A percentile compares a stretch with the other conserved stretches of the same genome.
Evolutionary conservation across 92 coral and sea anemone species (phyloP).

Genomic region (Nematostella vectensis): DNA sequence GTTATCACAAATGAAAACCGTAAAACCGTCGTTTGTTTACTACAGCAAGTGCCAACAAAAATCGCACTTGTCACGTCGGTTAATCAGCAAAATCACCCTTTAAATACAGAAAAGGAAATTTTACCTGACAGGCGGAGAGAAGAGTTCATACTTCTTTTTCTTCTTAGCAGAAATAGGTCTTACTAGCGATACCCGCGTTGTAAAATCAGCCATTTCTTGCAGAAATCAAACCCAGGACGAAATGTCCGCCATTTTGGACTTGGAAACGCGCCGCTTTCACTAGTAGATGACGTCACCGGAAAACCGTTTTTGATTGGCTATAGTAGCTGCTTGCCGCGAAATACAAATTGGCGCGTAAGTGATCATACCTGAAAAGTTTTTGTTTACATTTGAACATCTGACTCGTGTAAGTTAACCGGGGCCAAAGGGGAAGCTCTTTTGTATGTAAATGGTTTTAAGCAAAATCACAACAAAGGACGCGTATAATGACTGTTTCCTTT

Average conservation of each 20-base stretch:
- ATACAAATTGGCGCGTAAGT: conserved; percentile 71
- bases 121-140: conserved; percentile 74
- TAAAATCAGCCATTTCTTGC: conserved; percentile 55
- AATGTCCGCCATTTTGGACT: conserved; percentile 89
- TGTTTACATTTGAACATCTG: conserved; percentile 58
- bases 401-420: conserved; percentile 13
- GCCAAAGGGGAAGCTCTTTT: conserved; percentile 36
- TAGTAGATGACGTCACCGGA: conserved; percentile 55
- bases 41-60: too few species aligned
- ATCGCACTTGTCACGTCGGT: too few species aligned
- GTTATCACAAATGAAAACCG: too few species aligned
- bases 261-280: conserved; percentile 20
- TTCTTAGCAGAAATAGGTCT: conserved; percentile 51
- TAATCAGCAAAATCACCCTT: too few species aligned
- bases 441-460: conserved; percentile 22
- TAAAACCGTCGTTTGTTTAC: too few species aligned
- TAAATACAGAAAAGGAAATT: too few species aligned
- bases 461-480: conserved; percentile 34
- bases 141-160: conserved; percentile 42
- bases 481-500: conserved; percentile 39
- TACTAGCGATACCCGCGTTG: conserved; percentile 39
- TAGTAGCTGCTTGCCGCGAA: conserved; percentile 66
- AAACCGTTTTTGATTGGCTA: conserved; percentile 52
- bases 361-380: conserved; percentile 31
- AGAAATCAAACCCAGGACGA: conserved; percentile 14